A percentile compares a stretch with the other conserved stretches of the same genome.
These are phyloP conservation scores for Delphinus delphis DNA, from an alignment of 2,113 vertebrate genomes.

Conservation along the genomic window DNA sequence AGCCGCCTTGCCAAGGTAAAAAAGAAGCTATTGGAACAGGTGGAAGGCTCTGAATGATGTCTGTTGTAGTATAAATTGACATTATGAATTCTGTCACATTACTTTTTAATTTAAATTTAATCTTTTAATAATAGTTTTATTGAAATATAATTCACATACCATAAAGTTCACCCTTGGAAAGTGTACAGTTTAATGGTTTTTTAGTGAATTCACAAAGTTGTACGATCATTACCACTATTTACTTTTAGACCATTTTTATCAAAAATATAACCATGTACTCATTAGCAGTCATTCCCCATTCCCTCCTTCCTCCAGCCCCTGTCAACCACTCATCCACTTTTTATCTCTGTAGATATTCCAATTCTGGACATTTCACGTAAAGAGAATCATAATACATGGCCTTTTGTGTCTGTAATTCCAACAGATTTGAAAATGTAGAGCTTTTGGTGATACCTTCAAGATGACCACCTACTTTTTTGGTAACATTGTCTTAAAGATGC, in stretches of 20 bases:
- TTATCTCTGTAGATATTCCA: not conserved
- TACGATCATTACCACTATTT: not conserved
- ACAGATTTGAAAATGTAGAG: slow-evolving; percentile 1
- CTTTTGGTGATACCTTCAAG: not conserved
- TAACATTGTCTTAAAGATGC: not conserved
- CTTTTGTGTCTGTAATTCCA: not conserved
- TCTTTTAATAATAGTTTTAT: slow-evolving; percentile 24
- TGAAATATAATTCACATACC: not conserved
- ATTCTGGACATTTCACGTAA: not conserved
- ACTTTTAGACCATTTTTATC: not conserved
- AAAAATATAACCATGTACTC: not conserved
- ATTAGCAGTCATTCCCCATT: not conserved
- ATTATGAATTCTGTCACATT: not conserved
- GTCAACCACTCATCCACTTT: not conserved
- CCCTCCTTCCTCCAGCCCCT: not conserved
- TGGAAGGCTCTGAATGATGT: not conserved
- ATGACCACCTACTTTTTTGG: not conserved
- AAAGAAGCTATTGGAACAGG: not conserved
- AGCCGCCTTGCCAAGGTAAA: slow-evolving; percentile 97
- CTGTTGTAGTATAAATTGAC: not conserved
- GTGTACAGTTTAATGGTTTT: not conserved
- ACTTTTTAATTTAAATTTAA: not conserved
- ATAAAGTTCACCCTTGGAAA: slow-evolving; percentile 4
- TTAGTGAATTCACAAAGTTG: not conserved
- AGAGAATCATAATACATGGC: not conserved